phyloP scores from a whole-genome alignment of 2,888 invertebrate species.

The Limnephilus marmoratus region DNA sequence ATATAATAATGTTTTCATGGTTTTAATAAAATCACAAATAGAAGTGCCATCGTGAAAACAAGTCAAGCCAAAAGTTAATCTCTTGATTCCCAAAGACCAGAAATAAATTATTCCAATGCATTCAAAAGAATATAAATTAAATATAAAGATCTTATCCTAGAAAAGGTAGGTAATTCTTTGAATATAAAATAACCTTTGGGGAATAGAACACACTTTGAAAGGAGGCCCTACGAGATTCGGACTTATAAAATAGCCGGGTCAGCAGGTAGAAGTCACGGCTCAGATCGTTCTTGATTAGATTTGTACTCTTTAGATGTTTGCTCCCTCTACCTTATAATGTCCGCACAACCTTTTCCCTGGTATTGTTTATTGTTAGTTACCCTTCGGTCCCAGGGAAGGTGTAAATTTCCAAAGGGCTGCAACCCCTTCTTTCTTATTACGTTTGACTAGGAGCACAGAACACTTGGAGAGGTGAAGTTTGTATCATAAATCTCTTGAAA shows the following conservation, averaged over 20 bases:
- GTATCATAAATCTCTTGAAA: slow-evolving; percentile 66
- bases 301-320: slow-evolving; percentile 44
- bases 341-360: slow-evolving; percentile 51
- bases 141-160: slow-evolving; percentile 40
- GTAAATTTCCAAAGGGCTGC: slow-evolving; percentile 55
- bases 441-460: slow-evolving; percentile 64
- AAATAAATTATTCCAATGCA: slow-evolving; percentile 39
- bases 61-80: neutral
- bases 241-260: slow-evolving; percentile 39
- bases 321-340: slow-evolving; percentile 37
- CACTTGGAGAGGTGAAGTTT: slow-evolving; percentile 65
- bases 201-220: slow-evolving; percentile 35
- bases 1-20: neutral
- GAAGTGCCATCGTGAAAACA: neutral
- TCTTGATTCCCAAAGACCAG: neutral
- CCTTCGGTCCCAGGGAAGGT: slow-evolving; percentile 56
- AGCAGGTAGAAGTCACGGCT: neutral
- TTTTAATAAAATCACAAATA: neutral
- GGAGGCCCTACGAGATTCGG: slow-evolving; percentile 26
- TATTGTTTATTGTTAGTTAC: slow-evolving; percentile 58
- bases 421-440: slow-evolving; percentile 63
- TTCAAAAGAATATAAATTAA: slow-evolving; percentile 30
- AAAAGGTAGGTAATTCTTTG: slow-evolving; percentile 21
- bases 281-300: slow-evolving; percentile 53
- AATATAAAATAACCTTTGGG: slow-evolving; percentile 47